phyloP scores from a whole-genome alignment of 64 coral and sea anemone genomes.

The Pocillopora verrucosa region DNA sequence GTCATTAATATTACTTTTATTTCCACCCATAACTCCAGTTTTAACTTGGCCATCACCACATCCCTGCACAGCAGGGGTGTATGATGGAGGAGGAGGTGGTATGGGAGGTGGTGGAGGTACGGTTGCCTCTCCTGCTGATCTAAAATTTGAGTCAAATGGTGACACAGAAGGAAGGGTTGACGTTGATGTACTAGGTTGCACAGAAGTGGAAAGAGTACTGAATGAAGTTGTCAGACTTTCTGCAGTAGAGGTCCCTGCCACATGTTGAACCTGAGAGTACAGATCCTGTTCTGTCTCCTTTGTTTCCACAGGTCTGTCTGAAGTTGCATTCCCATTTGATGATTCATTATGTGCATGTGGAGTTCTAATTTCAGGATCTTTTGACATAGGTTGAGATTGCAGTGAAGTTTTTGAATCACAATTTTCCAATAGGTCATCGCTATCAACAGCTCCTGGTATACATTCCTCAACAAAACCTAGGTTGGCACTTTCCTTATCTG shows the following conservation, averaged over 20 bases:
- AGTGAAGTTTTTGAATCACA: not conserved
- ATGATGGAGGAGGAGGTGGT: not conserved
- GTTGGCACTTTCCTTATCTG: not conserved
- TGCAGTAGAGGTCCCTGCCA: not conserved
- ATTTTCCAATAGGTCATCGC: not conserved
- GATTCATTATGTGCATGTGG: not conserved
- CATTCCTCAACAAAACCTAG: not conserved
- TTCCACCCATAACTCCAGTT: constrained; percentile 79
- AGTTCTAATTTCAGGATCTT: not conserved
- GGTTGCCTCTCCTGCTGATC: not conserved
- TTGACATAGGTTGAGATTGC: not conserved
- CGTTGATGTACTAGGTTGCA: constrained; percentile 32
- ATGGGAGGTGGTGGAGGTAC: constrained; percentile 50
- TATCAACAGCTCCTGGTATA: not conserved
- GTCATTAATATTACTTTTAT: constrained; percentile 38
- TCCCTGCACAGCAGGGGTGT: not conserved
- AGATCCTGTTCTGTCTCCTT: not conserved
- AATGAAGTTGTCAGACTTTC: constrained; percentile 25
- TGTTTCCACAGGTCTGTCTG: not conserved
- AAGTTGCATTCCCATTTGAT: not conserved
- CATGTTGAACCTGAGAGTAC: not conserved
- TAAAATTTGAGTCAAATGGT: not conserved
- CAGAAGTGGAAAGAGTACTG: constrained; percentile 17
- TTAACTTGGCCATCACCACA: constrained; percentile 24
- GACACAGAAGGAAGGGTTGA: constrained; percentile 30